Percentiles rank a stretch among this genome's conserved stretches.
These are phyloP conservation scores for Conus canariensis DNA, from an alignment of 2,888 invertebrate genomes.

Conservation along the genomic window DNA sequence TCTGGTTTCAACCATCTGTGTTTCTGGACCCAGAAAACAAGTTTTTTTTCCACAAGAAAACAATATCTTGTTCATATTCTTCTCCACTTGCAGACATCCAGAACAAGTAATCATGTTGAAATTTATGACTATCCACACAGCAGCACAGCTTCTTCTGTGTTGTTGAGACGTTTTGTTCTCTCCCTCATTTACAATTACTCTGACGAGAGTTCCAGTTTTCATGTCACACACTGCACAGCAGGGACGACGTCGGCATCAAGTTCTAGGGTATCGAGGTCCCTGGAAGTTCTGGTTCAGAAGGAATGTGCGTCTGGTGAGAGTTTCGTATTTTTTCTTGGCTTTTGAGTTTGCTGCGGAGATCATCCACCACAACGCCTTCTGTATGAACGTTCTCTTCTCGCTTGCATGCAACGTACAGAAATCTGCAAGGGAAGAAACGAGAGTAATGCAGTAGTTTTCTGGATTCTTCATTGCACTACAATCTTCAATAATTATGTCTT, in stretches of 20 bases:
- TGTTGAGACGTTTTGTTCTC: background rate
- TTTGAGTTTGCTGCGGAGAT: constrained; percentile 41
- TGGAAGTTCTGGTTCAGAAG: constrained; percentile 29
- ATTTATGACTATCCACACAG: constrained; percentile 4
- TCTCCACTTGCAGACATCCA: background rate
- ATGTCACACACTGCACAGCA: too few relatives aligned
- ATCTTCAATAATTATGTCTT: too few relatives aligned
- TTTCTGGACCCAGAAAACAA: too few relatives aligned
- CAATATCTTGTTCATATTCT: background rate
- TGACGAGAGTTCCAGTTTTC: too few relatives aligned
- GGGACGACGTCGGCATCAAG: background rate
- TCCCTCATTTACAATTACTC: too few relatives aligned
- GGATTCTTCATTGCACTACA: background rate
- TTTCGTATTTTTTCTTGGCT: constrained; percentile 41
- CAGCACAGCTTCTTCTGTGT: background rate
- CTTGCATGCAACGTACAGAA: constrained; percentile 31
- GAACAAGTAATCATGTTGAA: too few relatives aligned
- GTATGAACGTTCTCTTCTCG: constrained; percentile 22
- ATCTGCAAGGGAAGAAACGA: constrained; percentile 42
- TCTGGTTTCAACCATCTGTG: background rate
- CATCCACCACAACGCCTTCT: constrained; percentile 45
- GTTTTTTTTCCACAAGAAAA: too few relatives aligned
- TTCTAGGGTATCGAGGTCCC: background rate
- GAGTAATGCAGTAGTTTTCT: background rate
- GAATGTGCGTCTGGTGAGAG: constrained; percentile 39